Percentiles rank a stretch among this genome's conserved stretches.
phyloP scores from a whole-genome alignment of 2,888 invertebrate genomes.

The Cephalotes varians region DNA sequence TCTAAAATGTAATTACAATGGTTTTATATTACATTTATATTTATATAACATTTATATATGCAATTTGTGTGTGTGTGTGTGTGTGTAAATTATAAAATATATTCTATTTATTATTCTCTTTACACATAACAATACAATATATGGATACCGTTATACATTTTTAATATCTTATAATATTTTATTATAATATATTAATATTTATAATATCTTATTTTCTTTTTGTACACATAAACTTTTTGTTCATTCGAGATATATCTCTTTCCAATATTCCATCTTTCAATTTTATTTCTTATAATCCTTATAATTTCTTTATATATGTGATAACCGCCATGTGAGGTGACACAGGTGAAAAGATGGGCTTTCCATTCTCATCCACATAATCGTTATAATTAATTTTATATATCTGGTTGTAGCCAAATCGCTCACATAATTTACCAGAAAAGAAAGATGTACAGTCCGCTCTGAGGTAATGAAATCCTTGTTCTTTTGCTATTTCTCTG shows the following conservation, averaged over 20 bases:
- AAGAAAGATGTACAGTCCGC: slow-evolving; percentile 92
- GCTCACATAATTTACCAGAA: slow-evolving; percentile 91
- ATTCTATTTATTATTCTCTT: background rate
- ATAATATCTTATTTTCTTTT: background rate
- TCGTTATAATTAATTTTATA: slow-evolving; percentile 89
- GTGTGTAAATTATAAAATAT: slow-evolving; percentile 8
- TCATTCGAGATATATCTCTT: slow-evolving; percentile 11
- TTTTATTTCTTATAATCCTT: slow-evolving; percentile 36
- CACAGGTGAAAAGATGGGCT: slow-evolving; percentile 89
- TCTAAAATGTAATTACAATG: background rate
- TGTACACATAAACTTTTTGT: background rate
- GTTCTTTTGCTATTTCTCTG: slow-evolving; percentile 88
- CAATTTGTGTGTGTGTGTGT: too few relatives aligned
- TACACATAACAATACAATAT: too few relatives aligned
- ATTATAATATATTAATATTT: background rate
- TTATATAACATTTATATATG: background rate
- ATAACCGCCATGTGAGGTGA: slow-evolving; percentile 88
- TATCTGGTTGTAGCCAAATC: slow-evolving; percentile 90
- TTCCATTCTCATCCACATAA: slow-evolving; percentile 88
- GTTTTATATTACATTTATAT: background rate
- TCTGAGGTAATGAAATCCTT: slow-evolving; percentile 88
- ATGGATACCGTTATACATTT: background rate
- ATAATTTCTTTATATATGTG: slow-evolving; percentile 86
- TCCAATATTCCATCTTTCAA: background rate
- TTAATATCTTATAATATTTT: background rate